A percentile compares a stretch with the other conserved stretches of the same genome.
Conservation (phyloP, 2,797 vertebrate species). For the Coregonus sp. region DNA sequence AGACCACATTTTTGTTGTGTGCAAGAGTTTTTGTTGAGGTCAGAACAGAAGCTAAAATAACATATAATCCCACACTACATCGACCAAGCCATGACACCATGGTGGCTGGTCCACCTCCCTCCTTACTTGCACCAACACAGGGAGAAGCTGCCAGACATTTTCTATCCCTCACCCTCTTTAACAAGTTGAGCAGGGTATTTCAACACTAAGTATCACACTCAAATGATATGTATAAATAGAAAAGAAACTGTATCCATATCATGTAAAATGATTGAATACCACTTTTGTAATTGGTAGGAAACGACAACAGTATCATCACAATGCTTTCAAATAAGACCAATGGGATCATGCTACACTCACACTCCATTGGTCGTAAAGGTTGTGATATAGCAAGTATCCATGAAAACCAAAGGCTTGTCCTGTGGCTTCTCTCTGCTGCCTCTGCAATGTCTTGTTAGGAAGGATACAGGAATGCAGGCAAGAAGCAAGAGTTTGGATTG, state of each 20-base stretch:
- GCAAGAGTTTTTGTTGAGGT: constrained; percentile 49
- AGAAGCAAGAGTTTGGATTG: constrained; percentile 44
- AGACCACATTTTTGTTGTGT: constrained; percentile 60
- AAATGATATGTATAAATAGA: background rate
- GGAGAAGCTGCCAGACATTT: background rate
- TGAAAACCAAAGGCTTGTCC: background rate
- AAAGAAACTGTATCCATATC: background rate
- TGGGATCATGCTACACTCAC: background rate
- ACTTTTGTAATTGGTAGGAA: background rate
- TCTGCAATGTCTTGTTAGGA: background rate
- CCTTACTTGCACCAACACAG: background rate
- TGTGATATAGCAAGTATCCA: background rate
- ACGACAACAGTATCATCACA: background rate
- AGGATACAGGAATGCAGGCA: constrained; percentile 49
- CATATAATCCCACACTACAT: constrained; percentile 55
- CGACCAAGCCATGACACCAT: constrained; percentile 45
- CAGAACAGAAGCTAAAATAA: constrained; percentile 65
- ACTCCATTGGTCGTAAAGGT: background rate
- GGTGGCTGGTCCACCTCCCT: constrained; percentile 28
- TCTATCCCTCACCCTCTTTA: background rate
- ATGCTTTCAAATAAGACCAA: background rate
- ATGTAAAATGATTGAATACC: background rate
- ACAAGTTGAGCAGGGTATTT: background rate
- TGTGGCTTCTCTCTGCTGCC: background rate
- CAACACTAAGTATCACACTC: background rate